A percentile compares a stretch with the other conserved stretches of the same genome.
Conservation (phyloP, 2,888 invertebrate genomes). For the Criorhina ranunculi region DNA sequence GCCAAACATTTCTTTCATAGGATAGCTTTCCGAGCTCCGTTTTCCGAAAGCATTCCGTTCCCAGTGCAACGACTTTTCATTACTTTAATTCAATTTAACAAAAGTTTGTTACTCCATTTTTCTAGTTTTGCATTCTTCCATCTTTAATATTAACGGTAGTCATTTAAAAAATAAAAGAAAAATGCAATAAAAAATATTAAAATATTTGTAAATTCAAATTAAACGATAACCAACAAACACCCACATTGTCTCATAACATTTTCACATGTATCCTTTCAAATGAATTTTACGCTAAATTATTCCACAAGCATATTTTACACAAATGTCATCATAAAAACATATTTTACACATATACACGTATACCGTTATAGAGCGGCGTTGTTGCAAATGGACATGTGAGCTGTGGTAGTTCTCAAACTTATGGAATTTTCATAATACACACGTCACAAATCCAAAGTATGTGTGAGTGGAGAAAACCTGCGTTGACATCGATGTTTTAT, state of each 20-base stretch:
- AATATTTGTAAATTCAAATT: conserved; percentile 5
- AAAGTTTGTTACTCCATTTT: neutral
- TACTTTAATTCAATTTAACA: too few species aligned
- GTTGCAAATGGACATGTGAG: conserved; percentile 14
- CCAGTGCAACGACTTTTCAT: too few species aligned
- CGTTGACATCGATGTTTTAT: conserved; percentile 4
- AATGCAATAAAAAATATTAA: neutral
- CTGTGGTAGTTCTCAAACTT: conserved; percentile 22
- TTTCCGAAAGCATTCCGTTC: too few species aligned
- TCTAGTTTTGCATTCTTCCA: too few species aligned
- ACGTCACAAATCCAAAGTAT: neutral
- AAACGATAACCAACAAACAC: neutral
- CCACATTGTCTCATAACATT: neutral
- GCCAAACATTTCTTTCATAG: too few species aligned
- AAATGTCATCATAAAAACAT: conserved; percentile 29
- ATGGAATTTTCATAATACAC: conserved; percentile 15
- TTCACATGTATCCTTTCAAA: neutral
- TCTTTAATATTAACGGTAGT: neutral
- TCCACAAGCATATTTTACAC: conserved; percentile 34
- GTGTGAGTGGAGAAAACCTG: neutral
- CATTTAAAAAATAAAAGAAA: neutral
- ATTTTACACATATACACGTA: conserved; percentile 14
- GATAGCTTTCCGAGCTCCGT: too few species aligned
- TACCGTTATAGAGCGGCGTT: conserved; percentile 1
- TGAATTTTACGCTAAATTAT: conserved; percentile 25